Percentiles rank a stretch among this genome's conserved stretches.
Conservation (phyloP, 2,797 vertebrate genomes). For the Esox lucius region DNA sequence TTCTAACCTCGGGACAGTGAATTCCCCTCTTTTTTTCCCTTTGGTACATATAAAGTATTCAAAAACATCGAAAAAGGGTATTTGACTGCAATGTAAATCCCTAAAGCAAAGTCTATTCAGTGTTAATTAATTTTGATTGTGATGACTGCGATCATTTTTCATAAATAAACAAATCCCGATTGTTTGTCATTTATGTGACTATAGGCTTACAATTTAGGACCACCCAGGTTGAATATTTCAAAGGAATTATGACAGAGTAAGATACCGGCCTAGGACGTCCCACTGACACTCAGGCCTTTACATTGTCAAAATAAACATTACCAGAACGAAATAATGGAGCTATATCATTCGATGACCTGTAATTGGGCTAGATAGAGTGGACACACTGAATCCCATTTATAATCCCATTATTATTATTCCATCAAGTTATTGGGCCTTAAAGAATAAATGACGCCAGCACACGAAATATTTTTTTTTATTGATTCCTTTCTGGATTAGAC, state of each 20-base stretch:
- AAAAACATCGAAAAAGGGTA: neutral
- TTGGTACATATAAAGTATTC: neutral
- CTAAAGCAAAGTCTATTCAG: neutral
- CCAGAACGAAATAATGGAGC: neutral
- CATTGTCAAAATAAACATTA: neutral
- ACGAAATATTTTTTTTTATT: neutral
- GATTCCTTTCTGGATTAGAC: neutral
- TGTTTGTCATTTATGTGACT: neutral
- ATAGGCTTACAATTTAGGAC: neutral
- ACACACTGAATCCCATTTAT: neutral
- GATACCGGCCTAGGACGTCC: neutral
- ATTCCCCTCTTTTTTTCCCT: neutral
- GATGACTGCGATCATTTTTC: neutral
- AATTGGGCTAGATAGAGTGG: neutral
- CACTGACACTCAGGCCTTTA: neutral
- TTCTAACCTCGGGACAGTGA: neutral
- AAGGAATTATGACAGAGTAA: neutral
- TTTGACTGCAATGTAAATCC: neutral
- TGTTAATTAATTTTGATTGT: neutral
- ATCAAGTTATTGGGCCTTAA: neutral
- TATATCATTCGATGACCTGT: neutral
- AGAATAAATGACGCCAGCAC: neutral
- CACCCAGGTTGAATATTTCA: neutral
- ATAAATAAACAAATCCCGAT: neutral
- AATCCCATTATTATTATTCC: neutral